phyloP scores from a whole-genome alignment of 1,140 invertebrate genomes.

The Caerostris darwini region DNA sequence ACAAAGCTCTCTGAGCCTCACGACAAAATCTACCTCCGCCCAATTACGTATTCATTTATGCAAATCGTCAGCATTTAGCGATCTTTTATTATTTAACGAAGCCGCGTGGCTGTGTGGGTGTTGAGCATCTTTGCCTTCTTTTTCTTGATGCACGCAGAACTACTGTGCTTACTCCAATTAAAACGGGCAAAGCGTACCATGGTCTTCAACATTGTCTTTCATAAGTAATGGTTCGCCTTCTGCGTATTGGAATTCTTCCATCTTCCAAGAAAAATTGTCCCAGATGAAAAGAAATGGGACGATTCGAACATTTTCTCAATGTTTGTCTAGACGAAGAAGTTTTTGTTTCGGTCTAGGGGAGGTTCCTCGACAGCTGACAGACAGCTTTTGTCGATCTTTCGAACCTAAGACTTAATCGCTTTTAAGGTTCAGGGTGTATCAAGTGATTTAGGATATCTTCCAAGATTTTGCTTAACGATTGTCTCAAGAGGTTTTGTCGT shows the following conservation, averaged over 20 bases:
- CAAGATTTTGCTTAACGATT: conserved; percentile 19
- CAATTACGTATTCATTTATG: conserved; percentile 64
- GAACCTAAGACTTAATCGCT: conserved; percentile 4
- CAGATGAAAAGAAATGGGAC: conserved; percentile 1
- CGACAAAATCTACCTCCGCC: background rate
- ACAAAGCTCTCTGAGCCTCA: background rate
- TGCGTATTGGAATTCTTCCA: background rate
- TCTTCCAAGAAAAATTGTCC: background rate
- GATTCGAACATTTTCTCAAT: background rate
- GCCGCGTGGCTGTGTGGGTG: conserved; percentile 44
- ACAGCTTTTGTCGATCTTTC: background rate
- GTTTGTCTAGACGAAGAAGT: background rate
- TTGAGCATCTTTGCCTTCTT: background rate
- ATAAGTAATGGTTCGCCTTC: conserved; percentile 2
- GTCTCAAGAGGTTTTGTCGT: background rate
- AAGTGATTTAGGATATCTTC: conserved; percentile 7
- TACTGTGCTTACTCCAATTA: conserved; percentile 37
- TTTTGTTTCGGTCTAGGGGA: conserved; percentile 1
- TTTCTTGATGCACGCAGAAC: background rate
- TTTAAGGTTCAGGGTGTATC: conserved; percentile 22
- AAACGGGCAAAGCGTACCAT: background rate
- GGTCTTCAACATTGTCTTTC: conserved; percentile 19
- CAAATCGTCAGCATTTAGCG: conserved; percentile 52
- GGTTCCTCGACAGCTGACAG: background rate
- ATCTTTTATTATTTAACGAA: conserved; percentile 35